Percentiles rank a stretch among this genome's conserved stretches.
Conservation (phyloP, 2,888 invertebrate genomes). For the Spatulosminthurus flaviceps region DNA sequence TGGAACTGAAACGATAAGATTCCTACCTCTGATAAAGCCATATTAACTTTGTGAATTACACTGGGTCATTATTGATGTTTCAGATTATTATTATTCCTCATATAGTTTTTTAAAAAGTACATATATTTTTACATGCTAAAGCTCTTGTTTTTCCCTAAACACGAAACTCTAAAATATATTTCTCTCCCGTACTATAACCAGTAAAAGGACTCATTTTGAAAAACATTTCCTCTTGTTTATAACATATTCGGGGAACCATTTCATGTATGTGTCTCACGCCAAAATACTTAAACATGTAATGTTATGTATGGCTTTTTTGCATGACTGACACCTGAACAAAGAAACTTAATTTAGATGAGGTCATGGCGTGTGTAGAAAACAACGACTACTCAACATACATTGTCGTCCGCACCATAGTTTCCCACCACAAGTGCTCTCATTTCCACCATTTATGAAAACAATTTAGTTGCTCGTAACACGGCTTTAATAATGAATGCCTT, state of each 20-base stretch:
- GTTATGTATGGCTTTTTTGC: constrained; percentile 47
- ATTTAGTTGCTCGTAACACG: neutral
- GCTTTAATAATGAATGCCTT: neutral
- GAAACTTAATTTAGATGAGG: constrained; percentile 39
- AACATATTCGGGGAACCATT: too few species aligned
- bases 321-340: constrained; percentile 50
- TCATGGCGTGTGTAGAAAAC: constrained; percentile 44
- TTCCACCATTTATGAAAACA: constrained; percentile 13
- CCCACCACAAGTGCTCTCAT: constrained; percentile 7
- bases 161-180: too few species aligned
- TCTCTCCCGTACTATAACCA: too few species aligned
- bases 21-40: constrained; percentile 38
- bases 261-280: constrained; percentile 22
- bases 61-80: constrained; percentile 6
- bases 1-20: constrained; percentile 38
- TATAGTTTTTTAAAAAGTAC: too few species aligned
- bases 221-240: too few species aligned
- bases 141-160: too few species aligned
- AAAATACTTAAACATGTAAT: constrained; percentile 26
- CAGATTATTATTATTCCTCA: neutral
- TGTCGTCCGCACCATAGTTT: neutral
- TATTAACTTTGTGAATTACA: constrained; percentile 26
- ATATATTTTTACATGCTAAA: too few species aligned
- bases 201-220: too few species aligned
- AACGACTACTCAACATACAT: constrained; percentile 1